Conservation (phyloP, 2,113 vertebrate species). For the Reinhardtius hippoglossoides region DNA sequence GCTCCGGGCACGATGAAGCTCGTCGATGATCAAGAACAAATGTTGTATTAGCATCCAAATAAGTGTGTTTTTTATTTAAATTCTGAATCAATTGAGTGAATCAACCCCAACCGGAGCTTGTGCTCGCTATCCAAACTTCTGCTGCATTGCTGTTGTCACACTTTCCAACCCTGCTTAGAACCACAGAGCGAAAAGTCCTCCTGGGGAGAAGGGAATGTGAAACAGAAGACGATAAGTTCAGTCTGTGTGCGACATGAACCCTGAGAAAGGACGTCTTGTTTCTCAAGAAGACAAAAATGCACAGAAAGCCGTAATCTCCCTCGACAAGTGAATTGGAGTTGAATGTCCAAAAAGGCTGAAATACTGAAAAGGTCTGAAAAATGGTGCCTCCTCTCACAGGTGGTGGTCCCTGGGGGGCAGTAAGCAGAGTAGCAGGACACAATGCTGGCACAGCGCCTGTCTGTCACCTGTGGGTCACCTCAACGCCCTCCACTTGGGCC, state of each 20-base stretch:
- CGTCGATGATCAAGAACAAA: slow-evolving; percentile 41
- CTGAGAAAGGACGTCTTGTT: slow-evolving; percentile 12
- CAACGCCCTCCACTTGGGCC: slow-evolving; percentile 63
- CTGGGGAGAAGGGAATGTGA: slow-evolving; percentile 31
- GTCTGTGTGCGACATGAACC: slow-evolving; percentile 29
- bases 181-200: slow-evolving; percentile 13
- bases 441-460: slow-evolving; percentile 47
- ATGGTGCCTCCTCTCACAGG: slow-evolving; percentile 17
- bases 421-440: slow-evolving; percentile 56
- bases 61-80: slow-evolving; percentile 32
- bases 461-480: slow-evolving; percentile 59
- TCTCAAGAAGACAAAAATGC: neutral
- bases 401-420: slow-evolving; percentile 50
- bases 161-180: neutral
- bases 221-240: slow-evolving; percentile 47
- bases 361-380: slow-evolving; percentile 30
- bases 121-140: slow-evolving; percentile 17
- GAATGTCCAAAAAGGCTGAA: slow-evolving; percentile 29
- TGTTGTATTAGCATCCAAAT: slow-evolving; percentile 14
- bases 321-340: slow-evolving; percentile 42
- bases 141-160: neutral
- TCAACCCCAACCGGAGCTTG: slow-evolving; percentile 5
- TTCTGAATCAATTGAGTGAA: slow-evolving; percentile 23
- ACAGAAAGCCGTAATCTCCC: slow-evolving; percentile 21
- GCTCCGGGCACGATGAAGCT: neutral